A percentile compares a stretch with the other conserved stretches of the same genome.
Evolutionary conservation across 2,797 vertebrate genomes (phyloP).

Genomic region (Gallinago nigripennis): DNA sequence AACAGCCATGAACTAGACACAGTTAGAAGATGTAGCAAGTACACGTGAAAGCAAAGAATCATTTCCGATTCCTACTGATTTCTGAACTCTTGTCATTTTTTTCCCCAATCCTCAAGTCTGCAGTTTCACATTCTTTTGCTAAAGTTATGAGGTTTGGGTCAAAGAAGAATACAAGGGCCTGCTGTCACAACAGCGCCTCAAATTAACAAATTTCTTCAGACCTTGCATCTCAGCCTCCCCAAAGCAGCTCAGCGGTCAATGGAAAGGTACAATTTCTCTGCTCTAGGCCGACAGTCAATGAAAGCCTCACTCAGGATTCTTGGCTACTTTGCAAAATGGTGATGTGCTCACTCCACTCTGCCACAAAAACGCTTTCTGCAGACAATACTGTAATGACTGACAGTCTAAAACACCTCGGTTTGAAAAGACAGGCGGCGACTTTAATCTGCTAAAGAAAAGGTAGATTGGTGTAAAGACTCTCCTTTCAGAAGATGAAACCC

Average conservation of each 20-base stretch:
- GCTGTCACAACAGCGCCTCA: neutral
- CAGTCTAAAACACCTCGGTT: neutral
- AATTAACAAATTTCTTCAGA: neutral
- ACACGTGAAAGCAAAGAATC: neutral
- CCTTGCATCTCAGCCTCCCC: neutral
- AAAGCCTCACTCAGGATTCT: neutral
- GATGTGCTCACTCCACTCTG: neutral
- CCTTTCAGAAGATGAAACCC: neutral
- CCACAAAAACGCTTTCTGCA: neutral
- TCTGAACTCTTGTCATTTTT: neutral
- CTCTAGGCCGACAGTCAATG: neutral
- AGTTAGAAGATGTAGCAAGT: neutral
- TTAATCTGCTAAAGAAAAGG: neutral
- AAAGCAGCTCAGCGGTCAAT: neutral
- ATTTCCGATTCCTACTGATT: neutral
- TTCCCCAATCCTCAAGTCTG: neutral
- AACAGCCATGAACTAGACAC: neutral
- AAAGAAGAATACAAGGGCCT: neutral
- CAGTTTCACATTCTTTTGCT: neutral
- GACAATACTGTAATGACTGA: accelerated
- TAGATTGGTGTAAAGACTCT: neutral
- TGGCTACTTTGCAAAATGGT: neutral
- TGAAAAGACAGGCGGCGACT: neutral
- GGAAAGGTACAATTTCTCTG: neutral
- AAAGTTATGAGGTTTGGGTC: neutral